phyloP scores from a whole-genome alignment of 1,140 invertebrate genomes.

The Camponotus pennsylvanicus region DNA sequence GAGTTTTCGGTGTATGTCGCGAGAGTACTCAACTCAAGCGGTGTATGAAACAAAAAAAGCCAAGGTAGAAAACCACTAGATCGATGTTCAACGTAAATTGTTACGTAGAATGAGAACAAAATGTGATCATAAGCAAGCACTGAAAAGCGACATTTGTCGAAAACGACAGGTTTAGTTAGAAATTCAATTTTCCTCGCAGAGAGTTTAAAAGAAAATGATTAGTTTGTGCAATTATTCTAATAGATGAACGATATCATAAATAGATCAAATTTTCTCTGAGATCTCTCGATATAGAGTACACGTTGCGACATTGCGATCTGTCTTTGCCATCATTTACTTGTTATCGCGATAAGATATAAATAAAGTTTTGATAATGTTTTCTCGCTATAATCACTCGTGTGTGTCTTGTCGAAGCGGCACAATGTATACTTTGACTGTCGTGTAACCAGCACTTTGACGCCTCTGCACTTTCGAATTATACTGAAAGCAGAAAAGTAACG shows the following conservation, averaged over 20 bases:
- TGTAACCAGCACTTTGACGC: slow-evolving; percentile 73
- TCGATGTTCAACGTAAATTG: slow-evolving; percentile 50
- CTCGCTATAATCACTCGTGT: slow-evolving; percentile 68
- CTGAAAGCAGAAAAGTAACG: slow-evolving; percentile 77
- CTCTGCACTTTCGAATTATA: slow-evolving; percentile 74
- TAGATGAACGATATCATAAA: neutral
- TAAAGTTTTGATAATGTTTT: slow-evolving; percentile 59
- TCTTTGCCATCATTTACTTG: slow-evolving; percentile 33
- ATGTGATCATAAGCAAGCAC: neutral
- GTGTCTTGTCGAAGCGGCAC: slow-evolving; percentile 73
- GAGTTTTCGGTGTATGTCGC: slow-evolving; percentile 47
- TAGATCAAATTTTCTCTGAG: slow-evolving; percentile 20
- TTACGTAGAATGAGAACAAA: slow-evolving; percentile 36
- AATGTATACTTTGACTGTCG: slow-evolving; percentile 73
- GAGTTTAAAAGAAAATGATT: neutral
- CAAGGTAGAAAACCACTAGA: slow-evolving; percentile 51
- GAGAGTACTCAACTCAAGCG: slow-evolving; percentile 61
- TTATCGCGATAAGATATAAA: slow-evolving; percentile 56
- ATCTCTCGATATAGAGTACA: slow-evolving; percentile 50
- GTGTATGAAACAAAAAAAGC: slow-evolving; percentile 58
- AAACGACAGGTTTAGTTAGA: neutral
- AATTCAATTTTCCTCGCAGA: slow-evolving; percentile 19
- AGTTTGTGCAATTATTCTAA: slow-evolving; percentile 10
- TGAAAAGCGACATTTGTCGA: neutral
- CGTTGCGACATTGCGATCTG: neutral